Evolutionary conservation across 1,140 invertebrate genomes (phyloP), one percentile per base, ranked within the genome.

Genomic region (Achatina immaculata): DNA sequence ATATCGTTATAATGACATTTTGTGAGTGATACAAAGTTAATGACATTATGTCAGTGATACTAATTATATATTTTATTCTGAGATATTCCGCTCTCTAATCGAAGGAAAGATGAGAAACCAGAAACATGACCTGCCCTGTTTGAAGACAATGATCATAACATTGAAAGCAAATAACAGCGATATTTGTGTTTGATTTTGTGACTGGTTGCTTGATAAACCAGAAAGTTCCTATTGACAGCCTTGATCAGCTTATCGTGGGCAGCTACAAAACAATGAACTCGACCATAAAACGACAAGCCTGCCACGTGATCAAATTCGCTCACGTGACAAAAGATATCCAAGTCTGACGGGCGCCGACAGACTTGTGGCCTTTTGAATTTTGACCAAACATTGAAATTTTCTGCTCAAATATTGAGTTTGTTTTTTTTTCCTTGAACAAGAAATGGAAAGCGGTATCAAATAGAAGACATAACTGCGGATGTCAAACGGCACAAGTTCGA

Each of bases 341-440:
- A 62, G 28, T 31, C 31, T 19, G 21, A 24, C 68, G 7, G 16
- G 31, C 51, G 71, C 21, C 40, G 36, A 72, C 31, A 65, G 36
- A 71, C 68, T 71, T 71, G 68, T 71, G 68, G 68, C 68, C 42
- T 71, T 71, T 45, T 71, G 38, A 71, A 71, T 71, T 71, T 45
- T 71, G 6, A 71, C 68, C 38, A 71, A 71, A 40, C 68, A 71
- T 71, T 71, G 68, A 71, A 71, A 71, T 19, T 71, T 71, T 71
- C 1, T 71, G 36, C 36, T 42, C 68, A 71, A 71, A 71, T 71
- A 71, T 71, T 71, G n/a, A 31, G n/a, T 71, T 71, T n/a, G n/a
- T n/a, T n/a, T n/a, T n/a, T n/a, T n/a, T n/a, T n/a, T n/a, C n/a
- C n/a, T n/a, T 31, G 38, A 71, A 42, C 36, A 45, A 71, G 68